Base-by-base conservation (phyloP, 2,113 vertebrate species). In the Eleginops maclovinus region DNA sequence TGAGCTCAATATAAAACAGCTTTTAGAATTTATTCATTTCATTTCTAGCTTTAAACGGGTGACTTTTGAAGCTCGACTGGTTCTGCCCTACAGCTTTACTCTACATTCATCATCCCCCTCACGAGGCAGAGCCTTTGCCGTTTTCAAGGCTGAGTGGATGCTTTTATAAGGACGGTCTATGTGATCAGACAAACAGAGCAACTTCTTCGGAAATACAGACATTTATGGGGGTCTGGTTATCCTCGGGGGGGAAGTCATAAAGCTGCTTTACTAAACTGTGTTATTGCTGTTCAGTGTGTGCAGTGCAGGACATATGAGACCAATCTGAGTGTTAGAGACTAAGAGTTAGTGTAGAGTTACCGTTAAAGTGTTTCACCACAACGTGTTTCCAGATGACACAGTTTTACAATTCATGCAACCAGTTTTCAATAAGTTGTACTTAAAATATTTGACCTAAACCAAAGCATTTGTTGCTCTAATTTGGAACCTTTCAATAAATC, bases 21-120 rank as follows among this genome's bases (percentile, higher is more conserved):
- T 62, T 70, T 21, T 16, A 63, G 50, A 68, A 53, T 36, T 36
- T 36, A 65, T 72, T 62, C 22, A 50, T 58, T 69, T 13, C 9
- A 22, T 65, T 80, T 40, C 43, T n/a, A n/a, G 51, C 61, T 58
- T 61, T 72, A 54, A 77, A 60, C 65, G 49, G 41, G 24, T 75
- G 82, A 77, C 81, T 84, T 79, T 82, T 60, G 79, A 67, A 40
- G 56, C 43, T 24, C 10, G 71, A 59, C 55, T 77, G 74, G 43
- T 36, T 75, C 47, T 72, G 61, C 47, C 46, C 60, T 49, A 2
- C 43, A 66, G 72, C 59, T 63, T 9, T 2, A n/a, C 72, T 50
- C 53, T 31, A 26, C 78, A 83, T 88, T 60, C 55, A 74, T 88
- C 79, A 81, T 53, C 59, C 59, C n/a, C 51, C 46, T 56, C 28